Percentiles rank a stretch among this genome's conserved stretches.
Conservation (phyloP, 2,888 invertebrate genomes). For the Troides oblongomaculatus region DNA sequence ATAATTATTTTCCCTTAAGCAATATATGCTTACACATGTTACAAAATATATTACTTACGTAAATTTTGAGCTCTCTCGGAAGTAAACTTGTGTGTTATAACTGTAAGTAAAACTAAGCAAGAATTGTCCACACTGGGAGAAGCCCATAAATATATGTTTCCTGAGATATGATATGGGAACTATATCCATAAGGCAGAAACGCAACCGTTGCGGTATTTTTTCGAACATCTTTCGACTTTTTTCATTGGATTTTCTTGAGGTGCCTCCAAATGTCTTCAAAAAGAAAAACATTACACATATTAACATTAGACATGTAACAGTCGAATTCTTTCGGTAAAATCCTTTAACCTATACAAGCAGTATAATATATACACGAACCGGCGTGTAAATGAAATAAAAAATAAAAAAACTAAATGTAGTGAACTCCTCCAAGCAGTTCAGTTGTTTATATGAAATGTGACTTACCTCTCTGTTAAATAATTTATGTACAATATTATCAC, state of each 20-base stretch:
- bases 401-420: constrained; percentile 22
- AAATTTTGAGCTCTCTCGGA: constrained; percentile 75
- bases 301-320: neutral
- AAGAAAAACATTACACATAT: neutral
- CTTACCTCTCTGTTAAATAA: constrained; percentile 82
- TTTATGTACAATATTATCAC: constrained; percentile 72
- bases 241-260: constrained; percentile 67
- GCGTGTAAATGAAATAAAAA: constrained; percentile 20
- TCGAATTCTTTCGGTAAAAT: neutral
- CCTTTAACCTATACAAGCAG: neutral
- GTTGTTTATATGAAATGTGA: constrained; percentile 39
- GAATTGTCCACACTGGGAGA: constrained; percentile 96
- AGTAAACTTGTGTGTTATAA: constrained; percentile 75
- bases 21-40: neutral
- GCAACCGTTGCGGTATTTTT: constrained; percentile 78
- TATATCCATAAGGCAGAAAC: constrained; percentile 82
- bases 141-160: constrained; percentile 96
- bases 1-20: too few relatives aligned
- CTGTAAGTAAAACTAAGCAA: constrained; percentile 91
- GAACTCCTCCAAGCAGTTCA: constrained; percentile 31
- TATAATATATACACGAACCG: constrained; percentile 9
- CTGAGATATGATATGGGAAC: constrained; percentile 77
- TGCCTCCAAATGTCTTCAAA: constrained; percentile 74
- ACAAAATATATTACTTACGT: constrained; percentile 53
- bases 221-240: constrained; percentile 75